Evolutionary conservation across 2,888 invertebrate genomes (phyloP), one percentile per base, ranked within the genome.

Genomic region (Lasius fuliginosus): DNA sequence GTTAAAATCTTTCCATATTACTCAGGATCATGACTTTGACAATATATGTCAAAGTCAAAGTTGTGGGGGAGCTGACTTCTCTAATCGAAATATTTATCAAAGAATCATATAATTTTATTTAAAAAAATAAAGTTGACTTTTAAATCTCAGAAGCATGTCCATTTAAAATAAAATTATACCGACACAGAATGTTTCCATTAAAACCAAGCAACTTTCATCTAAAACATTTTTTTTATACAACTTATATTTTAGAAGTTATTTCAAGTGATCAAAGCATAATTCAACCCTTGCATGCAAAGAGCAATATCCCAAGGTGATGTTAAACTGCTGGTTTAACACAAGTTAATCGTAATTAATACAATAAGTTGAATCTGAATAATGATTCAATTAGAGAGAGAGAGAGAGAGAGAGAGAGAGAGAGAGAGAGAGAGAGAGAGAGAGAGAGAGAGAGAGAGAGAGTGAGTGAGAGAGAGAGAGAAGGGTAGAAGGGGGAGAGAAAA

Each of bases 301-400:
- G 18, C n/a, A 49, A 30, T 40, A 12, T 27, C 15, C 1, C 18
- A 18, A 27, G 27, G 23, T 67, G 11, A 46, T 30, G 40, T 3
- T 15, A 27, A 42, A 56, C n/a, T 46, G 76, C 18, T 11, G 18
- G 8, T 30, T 49, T 76, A 76, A 56, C 67, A n/a, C 40, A 58
- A 58, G 68, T 58, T 77, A 79, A 79, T 58, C 23, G 58, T 33
- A 56, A 23, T 23, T 23, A 23, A 23, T 23, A 79, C 42, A 79
- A 68, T 58, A 42, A 79, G 77, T 68, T 68, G 30, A 58, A 23
- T 46, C 42, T 79, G 56, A 79, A 68, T 79, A 79, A 79, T 68
- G 77, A 27, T 67, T 67, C n/a, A 6, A 30, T 42, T 42, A 42
- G 11, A 9, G 3, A 18, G 30, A 1, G 36, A 46, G 6, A 30